Conservation (phyloP, 2,888 invertebrate genomes). For the Pristionchus exspectatus region DNA sequence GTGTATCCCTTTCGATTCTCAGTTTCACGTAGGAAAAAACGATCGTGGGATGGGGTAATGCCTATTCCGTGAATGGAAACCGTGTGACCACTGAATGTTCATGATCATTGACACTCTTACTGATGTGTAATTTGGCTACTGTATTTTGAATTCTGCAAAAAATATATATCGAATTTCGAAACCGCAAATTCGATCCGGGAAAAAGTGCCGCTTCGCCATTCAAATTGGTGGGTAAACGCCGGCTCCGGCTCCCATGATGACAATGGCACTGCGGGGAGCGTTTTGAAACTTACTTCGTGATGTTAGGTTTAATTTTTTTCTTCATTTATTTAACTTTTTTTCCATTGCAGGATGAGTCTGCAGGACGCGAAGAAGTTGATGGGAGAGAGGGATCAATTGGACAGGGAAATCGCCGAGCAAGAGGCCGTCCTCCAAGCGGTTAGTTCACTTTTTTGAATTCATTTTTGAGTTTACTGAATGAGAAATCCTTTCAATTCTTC, state of each 20-base stretch:
- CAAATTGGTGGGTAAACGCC: not conserved
- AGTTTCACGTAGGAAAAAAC: not conserved
- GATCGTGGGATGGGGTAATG: not conserved
- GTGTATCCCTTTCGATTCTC: not conserved
- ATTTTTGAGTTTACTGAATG: too few species aligned
- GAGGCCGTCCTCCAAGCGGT: conserved; percentile 19
- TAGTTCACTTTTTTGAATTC: too few species aligned
- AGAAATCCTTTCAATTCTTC: too few species aligned
- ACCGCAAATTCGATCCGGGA: not conserved
- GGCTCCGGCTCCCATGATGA: conserved; percentile 26
- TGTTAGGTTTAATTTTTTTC: not conserved
- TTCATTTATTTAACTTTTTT: not conserved
- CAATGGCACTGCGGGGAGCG: not conserved
- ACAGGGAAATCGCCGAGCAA: conserved; percentile 50
- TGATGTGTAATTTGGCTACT: not conserved
- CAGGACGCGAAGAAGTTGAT: conserved; percentile 44
- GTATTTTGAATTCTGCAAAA: not conserved
- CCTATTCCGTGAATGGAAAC: not conserved
- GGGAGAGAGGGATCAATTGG: conserved; percentile 49
- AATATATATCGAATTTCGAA: not conserved
- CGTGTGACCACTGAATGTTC: not conserved
- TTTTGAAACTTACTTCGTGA: not conserved
- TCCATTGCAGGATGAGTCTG: conserved; percentile 31
- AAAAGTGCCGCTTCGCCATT: not conserved
- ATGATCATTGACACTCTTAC: not conserved